phyloP scores from a whole-genome alignment of 1,140 invertebrate genomes.

The Zophobas morio region DNA sequence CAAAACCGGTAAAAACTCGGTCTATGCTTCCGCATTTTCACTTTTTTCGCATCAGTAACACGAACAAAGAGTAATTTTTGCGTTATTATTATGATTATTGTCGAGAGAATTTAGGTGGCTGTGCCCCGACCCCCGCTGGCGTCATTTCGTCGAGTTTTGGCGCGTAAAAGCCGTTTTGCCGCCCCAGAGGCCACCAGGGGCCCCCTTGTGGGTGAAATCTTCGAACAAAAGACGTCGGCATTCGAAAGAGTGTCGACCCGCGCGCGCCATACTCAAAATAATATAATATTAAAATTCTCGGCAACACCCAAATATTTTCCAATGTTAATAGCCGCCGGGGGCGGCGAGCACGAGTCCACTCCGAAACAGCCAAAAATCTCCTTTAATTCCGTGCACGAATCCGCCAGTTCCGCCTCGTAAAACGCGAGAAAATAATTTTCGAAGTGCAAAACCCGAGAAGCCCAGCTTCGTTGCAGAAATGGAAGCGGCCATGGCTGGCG shows the following conservation, averaged over 20 bases:
- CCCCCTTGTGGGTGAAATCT: neutral
- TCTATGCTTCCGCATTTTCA: no score
- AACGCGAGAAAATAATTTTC: constrained; percentile 62
- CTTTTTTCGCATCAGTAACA: no score
- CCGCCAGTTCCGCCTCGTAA: constrained; percentile 6
- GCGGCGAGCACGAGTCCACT: constrained; percentile 35
- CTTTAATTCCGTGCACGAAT: constrained; percentile 49
- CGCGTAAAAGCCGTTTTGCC: neutral
- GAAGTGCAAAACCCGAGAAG: constrained; percentile 36
- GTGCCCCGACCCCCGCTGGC: neutral
- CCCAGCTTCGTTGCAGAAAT: constrained; percentile 46
- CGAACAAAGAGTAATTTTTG: no score
- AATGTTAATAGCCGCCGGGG: constrained; percentile 18
- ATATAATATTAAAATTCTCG: constrained; percentile 64
- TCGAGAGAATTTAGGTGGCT: no score
- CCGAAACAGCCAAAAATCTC: constrained; percentile 46
- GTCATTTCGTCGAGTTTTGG: neutral
- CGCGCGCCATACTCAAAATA: constrained; percentile 65
- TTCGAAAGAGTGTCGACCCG: constrained; percentile 55
- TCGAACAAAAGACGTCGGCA: neutral
- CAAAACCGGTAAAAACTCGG: no score
- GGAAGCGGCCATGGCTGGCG: constrained; percentile 58
- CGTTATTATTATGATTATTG: no score
- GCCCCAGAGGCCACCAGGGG: neutral
- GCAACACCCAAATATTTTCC: constrained; percentile 64